Evolutionary conservation across 2,888 invertebrate genomes (phyloP).

Genomic region (Anthoptus insignis): DNA sequence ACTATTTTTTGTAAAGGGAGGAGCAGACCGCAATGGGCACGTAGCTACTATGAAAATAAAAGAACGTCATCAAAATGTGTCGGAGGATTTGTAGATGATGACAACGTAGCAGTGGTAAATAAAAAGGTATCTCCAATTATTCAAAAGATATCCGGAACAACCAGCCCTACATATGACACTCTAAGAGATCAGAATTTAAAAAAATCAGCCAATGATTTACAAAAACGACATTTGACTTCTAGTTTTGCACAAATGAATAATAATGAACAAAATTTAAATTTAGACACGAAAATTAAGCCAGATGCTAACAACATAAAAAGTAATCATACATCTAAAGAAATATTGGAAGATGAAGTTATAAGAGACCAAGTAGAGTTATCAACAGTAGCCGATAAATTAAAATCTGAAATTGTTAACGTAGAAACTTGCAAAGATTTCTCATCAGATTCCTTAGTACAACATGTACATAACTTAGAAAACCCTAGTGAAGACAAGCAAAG

Average conservation of each 20-base stretch:
- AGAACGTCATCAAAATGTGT: conserved; percentile 70
- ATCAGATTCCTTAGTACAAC: conserved; percentile 72
- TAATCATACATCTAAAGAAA: not conserved
- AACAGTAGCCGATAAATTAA: conserved; percentile 32
- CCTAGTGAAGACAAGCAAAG: conserved; percentile 61
- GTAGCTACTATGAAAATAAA: conserved; percentile 60
- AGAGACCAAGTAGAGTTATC: conserved; percentile 18
- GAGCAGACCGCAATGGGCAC: conserved; percentile 47
- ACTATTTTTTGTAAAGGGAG: conserved; percentile 55
- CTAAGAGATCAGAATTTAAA: no score
- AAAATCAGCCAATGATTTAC: not conserved
- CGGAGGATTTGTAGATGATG: conserved; percentile 58
- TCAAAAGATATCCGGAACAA: conserved; percentile 60
- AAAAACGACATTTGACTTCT: not conserved
- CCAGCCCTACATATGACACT: conserved; percentile 54
- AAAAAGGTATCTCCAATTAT: conserved; percentile 69
- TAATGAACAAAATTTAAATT: not conserved
- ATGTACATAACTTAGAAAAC: conserved; percentile 70
- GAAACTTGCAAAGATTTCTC: conserved; percentile 56
- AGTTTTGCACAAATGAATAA: conserved; percentile 11
- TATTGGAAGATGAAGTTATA: conserved; percentile 1
- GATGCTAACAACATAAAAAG: not conserved
- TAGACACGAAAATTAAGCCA: not conserved
- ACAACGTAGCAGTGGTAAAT: conserved; percentile 54
- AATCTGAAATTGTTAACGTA: conserved; percentile 31